Evolutionary conservation across 2,888 invertebrate genomes (phyloP), one percentile per base, ranked within the genome.

Genomic region (Lepidochrysops patricia): DNA sequence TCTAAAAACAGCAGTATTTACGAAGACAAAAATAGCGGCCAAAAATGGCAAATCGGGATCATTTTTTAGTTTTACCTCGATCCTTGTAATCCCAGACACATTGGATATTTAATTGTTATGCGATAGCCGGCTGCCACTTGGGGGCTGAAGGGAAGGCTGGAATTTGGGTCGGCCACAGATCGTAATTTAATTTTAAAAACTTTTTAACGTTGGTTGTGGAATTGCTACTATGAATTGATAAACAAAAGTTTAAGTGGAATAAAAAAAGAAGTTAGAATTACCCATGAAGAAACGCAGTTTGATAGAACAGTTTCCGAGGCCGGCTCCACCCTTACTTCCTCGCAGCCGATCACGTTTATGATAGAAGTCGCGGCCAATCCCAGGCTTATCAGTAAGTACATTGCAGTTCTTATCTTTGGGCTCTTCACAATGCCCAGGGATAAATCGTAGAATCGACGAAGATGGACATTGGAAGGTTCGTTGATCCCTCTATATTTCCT

Each of bases 311-410:
- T 74, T 67, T 76, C 74, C 7, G 67, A 64, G 27, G 71, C 64
- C 15, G 72, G 68, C 25, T 75, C 72, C 3, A 79, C 76, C 58
- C 70, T 62, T 0, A 73, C 75, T 70, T 82, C 82, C 12, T 68
- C 68, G 63, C 89, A 90, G 26, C 79, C 79, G n/a, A 83, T 77
- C 72, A 95, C 89, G 76, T 94, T 94, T 15, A 92, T 85, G 66
- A 95, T 88, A 1, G 94, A 92, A 56, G 92, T 93, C 0, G 87
- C 84, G 23, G 92, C 91, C 43, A 94, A 89, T 63, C 93, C 90
- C 15, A 90, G 67, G 62, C 94, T 93, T 60, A 95, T 91, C 1
- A 93, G 68, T 23, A 95, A 76, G 71, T 95, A 96, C 37, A 96
- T 89, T 0, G 84, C 70, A 9, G 92, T 91, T 62, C 96, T 89